Percentiles rank a stretch among this genome's conserved stretches.
These are phyloP conservation scores for Oncopodura yosiiana DNA, from an alignment of 1,140 invertebrate species.

Conservation along the genomic window DNA sequence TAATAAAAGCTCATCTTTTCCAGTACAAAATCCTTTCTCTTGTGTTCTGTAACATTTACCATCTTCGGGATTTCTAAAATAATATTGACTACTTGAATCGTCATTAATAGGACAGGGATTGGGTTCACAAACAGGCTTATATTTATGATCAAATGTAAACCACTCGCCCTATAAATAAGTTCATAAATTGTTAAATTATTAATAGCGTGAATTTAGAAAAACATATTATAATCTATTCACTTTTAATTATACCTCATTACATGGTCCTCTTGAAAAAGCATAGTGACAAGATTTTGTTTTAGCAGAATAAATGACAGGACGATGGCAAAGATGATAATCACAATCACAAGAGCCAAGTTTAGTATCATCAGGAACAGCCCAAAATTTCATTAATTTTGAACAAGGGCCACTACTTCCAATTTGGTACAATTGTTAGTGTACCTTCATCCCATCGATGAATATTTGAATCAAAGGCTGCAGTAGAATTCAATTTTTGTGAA, in stretches of 20 bases:
- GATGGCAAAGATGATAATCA: slow-evolving; percentile 9
- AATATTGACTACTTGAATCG: slow-evolving; percentile 15
- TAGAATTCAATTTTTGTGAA: too few species aligned
- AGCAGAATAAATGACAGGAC: slow-evolving; percentile 8
- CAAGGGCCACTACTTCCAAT: too few species aligned
- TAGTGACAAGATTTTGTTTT: slow-evolving; percentile 17
- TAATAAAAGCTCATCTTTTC: slow-evolving; percentile 12
- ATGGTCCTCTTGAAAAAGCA: slow-evolving; percentile 11
- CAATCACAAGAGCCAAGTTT: slow-evolving; percentile 15
- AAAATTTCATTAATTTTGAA: slow-evolving; percentile 25
- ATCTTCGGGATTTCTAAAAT: slow-evolving; percentile 16
- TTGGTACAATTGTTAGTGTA: too few species aligned
- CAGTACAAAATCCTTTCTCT: slow-evolving; percentile 14
- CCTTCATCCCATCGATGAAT: too few species aligned
- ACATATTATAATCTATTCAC: too few species aligned
- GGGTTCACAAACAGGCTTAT: slow-evolving; percentile 11
- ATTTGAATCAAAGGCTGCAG: too few species aligned
- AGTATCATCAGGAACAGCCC: slow-evolving; percentile 2
- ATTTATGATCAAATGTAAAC: slow-evolving; percentile 16
- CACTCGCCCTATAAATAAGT: slow-evolving; percentile 22
- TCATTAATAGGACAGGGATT: slow-evolving; percentile 4
- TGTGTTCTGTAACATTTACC: slow-evolving; percentile 18
- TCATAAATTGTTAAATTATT: too few species aligned
- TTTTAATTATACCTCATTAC: too few species aligned
- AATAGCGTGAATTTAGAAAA: too few species aligned